Conservation (phyloP, 37 sponge, comb jelly and placozoan genomes). For the Aplysina aerophoba region DNA sequence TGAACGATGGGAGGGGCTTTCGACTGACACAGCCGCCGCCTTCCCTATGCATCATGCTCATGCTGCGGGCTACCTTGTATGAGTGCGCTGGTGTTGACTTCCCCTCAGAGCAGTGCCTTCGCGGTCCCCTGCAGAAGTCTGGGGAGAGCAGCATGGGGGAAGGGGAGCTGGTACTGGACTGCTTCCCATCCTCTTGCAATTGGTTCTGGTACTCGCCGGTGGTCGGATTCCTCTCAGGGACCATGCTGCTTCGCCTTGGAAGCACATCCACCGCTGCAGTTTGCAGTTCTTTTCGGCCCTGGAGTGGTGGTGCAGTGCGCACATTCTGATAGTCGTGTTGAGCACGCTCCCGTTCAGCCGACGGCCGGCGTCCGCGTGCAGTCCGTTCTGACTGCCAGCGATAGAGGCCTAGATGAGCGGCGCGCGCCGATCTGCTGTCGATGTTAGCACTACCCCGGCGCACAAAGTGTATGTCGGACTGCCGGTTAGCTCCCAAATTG, state of each 20-base stretch:
- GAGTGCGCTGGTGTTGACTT: too few species aligned
- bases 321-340: conserved; percentile 19
- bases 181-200: background rate
- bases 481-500: background rate
- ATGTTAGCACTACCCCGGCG: too few species aligned
- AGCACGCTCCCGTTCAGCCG: background rate
- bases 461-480: too few species aligned
- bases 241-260: too few species aligned
- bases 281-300: too few species aligned
- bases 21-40: too few species aligned
- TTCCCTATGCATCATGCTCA: background rate
- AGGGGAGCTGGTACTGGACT: background rate
- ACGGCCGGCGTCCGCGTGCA: too few species aligned
- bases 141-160: background rate
- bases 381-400: too few species aligned
- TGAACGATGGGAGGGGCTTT: background rate
- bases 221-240: background rate
- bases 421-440: too few species aligned
- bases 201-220: conserved; percentile 29
- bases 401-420: too few species aligned
- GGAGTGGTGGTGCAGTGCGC: background rate
- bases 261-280: too few species aligned
- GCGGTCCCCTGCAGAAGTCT: background rate
- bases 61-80: background rate
- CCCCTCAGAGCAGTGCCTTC: background rate